Evolutionary conservation across 2,888 invertebrate species (phyloP), one percentile per base, ranked within the genome.

Genomic region (Nomada goodeniana): DNA sequence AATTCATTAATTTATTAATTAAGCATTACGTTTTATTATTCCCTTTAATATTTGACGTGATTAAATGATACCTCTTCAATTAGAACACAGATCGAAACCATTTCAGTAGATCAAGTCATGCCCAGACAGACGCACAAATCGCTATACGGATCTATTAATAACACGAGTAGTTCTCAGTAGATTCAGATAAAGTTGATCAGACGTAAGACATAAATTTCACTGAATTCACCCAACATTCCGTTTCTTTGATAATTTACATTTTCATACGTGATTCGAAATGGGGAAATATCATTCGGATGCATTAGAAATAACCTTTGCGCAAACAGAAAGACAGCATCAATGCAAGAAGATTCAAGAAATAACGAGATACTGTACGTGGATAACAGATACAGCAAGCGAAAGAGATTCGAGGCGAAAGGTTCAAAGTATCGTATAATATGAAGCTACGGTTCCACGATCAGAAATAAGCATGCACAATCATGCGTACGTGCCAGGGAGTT

Each of bases 391-490:
- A 23, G 15, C 13, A 26, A 18, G 26, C n/a, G 23, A 53, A n/a
- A 29, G 59, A 18, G 18, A 60, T 60, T 60, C 18, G 3, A 5
- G 2, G 36, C 15, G 20, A 23, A 60, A 60, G 52, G 60, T 67
- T 74, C 60, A 74, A 76, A 74, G 44, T 36, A 47, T 23, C 29
- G 36, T 18, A 13, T 42, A 61, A 67, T 59, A 42, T 13, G 53
- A 61, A n/a, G 29, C 26, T 42, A 50, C 20, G 61, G n/a, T 55
- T 68, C 50, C 74, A 63, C 36, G 55, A 23, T 36, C 15, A 44
- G 50, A 47, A 64, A 50, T 74, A 63, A 68, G 65, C 44, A 50
- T 74, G 55, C 61, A 79, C 20, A 61, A 79, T 69, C 55, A 15
- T n/a, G 73, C n/a, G 50, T 61, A 42, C 60, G 52, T 61, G 67